Evolutionary conservation across 1,140 invertebrate genomes (phyloP).

Genomic region (Andricus grossulariae): DNA sequence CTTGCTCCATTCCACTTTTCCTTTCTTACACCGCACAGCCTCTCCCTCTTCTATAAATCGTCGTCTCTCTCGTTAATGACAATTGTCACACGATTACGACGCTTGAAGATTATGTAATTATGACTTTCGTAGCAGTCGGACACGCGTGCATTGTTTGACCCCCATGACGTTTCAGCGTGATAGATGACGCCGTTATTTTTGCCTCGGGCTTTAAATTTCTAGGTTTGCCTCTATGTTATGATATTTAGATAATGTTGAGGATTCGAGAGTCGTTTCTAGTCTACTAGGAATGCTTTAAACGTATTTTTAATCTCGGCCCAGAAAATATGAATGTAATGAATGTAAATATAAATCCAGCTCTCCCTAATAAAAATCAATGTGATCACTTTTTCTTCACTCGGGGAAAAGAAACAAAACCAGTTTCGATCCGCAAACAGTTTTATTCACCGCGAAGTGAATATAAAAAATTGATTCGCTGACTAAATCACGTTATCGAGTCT

Average conservation of each 20-base stretch:
- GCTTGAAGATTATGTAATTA: not conserved
- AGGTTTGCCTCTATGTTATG: too few species aligned
- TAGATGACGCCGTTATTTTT: not conserved
- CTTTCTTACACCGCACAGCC: not conserved
- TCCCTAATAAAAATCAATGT: not conserved
- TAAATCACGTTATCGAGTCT: conserved; percentile 1
- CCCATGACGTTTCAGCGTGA: not conserved
- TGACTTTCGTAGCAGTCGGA: not conserved
- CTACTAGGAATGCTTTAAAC: too few species aligned
- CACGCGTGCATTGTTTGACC: not conserved
- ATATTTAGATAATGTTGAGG: too few species aligned
- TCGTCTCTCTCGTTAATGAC: conserved; percentile 45
- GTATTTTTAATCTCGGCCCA: too few species aligned
- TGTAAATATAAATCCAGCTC: not conserved
- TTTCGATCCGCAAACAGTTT: conserved; percentile 15
- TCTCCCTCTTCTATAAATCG: conserved; percentile 31
- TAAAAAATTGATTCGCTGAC: not conserved
- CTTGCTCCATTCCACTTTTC: too few species aligned
- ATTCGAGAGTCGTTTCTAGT: too few species aligned
- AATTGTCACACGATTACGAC: not conserved
- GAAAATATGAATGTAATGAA: too few species aligned
- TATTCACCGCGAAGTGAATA: not conserved
- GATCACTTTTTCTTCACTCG: too few species aligned
- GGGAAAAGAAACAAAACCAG: not conserved
- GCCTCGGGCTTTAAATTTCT: too few species aligned